Conservation (phyloP, 2,113 vertebrate genomes). For the Anthoscopus minutus region DNA sequence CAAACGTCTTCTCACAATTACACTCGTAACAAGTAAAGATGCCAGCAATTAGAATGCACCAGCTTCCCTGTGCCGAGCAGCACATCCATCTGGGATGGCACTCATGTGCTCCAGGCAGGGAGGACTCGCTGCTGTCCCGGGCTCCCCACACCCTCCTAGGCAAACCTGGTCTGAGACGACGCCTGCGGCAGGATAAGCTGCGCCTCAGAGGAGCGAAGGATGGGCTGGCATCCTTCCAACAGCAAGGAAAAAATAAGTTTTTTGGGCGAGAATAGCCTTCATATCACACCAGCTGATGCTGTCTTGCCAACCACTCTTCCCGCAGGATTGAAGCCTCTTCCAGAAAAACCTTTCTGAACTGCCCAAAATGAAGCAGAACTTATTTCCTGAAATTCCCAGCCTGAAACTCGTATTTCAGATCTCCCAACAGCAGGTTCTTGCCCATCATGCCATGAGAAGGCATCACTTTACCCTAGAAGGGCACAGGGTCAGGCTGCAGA, state of each 20-base stretch:
- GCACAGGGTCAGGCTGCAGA: accelerated
- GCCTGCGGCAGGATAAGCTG: neutral
- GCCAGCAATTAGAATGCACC: conserved; percentile 70
- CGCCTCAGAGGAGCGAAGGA: neutral
- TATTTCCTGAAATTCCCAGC: neutral
- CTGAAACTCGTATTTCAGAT: neutral
- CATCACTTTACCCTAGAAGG: too few relatives aligned
- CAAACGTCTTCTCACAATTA: conserved; percentile 75
- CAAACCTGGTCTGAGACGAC: neutral
- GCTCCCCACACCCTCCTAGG: neutral
- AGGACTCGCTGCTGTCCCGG: neutral
- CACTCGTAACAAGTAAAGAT: conserved; percentile 72
- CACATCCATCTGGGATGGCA: conserved; percentile 57
- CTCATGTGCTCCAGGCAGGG: neutral
- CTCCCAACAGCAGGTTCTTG: neutral
- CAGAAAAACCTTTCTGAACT: neutral
- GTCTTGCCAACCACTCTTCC: neutral
- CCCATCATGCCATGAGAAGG: accelerated
- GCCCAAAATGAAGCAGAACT: neutral
- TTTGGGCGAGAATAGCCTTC: neutral
- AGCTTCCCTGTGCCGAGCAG: conserved; percentile 24
- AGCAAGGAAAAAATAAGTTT: neutral
- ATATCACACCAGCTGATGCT: neutral
- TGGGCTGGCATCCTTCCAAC: neutral
- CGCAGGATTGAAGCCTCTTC: neutral